Evolutionary conservation across 2,113 vertebrate genomes (phyloP), one percentile per base, ranked within the genome.

Genomic region (Nannobrachium achirus): DNA sequence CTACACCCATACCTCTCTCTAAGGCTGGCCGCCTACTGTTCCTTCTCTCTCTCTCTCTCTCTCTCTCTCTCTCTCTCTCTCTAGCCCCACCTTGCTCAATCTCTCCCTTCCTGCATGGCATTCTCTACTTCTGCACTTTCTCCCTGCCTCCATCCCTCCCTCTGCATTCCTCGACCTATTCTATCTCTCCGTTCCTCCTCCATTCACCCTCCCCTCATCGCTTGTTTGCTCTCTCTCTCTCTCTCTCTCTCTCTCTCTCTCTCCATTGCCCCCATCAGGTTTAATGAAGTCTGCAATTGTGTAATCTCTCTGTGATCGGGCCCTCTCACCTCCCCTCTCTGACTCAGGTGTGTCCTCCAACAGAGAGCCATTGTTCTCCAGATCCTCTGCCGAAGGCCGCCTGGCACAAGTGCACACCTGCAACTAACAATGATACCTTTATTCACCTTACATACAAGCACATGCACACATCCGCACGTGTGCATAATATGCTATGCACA

Each of bases 381-480:
- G 74, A 85, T 83, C 78, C 79, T 83, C 66, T 19, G 66, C 80
- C 75, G 83, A 84, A 84, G 81, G 66, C 81, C 76, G 82, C 70
- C 85, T 82, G 83, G 90, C 85, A 86, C 86, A 83, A 86, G 86
- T 84, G 83, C 83, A 85, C 88, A 89, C 90, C 90, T 90, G 89
- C 84, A 86, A 40, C 62, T 70, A 88, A 90, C 89, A 91, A 89
- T 84, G 86, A 81, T 72, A 75, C 68, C 86, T 85, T 89, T 89
- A 85, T 90, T 80, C 66, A 16, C 72, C 76, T 55, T 18, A n/a
- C 51, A 50, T 40, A 15, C 48, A 51, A 46, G 39, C 48, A 51
- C 61, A 52, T 4, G 4, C 2, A 46, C 58, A 46, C 41, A 61
- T 45, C 46, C 38, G 7, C 10, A 39, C 14, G 8, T 13, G 3